Evolutionary conservation across 1,140 invertebrate genomes (phyloP).

Genomic region (Holcopasites calliopsidis): DNA sequence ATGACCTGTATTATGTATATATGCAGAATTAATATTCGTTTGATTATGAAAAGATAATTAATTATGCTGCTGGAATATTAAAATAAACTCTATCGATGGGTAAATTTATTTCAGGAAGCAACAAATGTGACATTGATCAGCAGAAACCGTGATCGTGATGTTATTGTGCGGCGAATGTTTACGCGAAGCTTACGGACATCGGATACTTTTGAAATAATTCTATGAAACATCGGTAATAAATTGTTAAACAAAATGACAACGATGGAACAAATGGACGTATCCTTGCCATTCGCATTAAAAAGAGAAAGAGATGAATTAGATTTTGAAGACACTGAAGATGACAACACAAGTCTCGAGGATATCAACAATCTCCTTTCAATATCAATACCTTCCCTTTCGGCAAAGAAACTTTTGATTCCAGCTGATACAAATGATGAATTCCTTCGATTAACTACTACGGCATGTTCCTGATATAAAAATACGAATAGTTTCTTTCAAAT

Average conservation of each 20-base stretch:
- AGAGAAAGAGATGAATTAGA: constrained; percentile 47
- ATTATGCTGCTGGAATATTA: background rate
- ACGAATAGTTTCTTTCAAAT: background rate
- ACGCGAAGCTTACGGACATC: no score
- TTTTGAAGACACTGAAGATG: constrained; percentile 25
- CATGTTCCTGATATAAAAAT: constrained; percentile 27
- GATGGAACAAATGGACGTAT: constrained; percentile 51
- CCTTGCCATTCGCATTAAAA: constrained; percentile 49
- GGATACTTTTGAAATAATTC: constrained; percentile 30
- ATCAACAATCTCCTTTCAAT: constrained; percentile 49
- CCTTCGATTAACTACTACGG: constrained; percentile 65
- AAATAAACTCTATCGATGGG: background rate
- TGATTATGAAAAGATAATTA: background rate
- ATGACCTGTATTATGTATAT: constrained; percentile 10
- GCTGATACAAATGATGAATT: constrained; percentile 59
- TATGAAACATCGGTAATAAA: background rate
- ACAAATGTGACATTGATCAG: background rate
- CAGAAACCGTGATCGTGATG: background rate
- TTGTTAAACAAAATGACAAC: constrained; percentile 42
- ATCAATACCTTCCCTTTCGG: constrained; percentile 55
- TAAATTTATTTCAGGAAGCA: background rate
- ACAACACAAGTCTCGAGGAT: constrained; percentile 47
- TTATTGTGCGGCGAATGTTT: constrained; percentile 11
- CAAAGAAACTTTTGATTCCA: constrained; percentile 41
- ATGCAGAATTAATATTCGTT: background rate